These are phyloP conservation scores for Gadopsis bispinosus DNA, from an alignment of 2,797 vertebrate species.

Conservation along the genomic window DNA sequence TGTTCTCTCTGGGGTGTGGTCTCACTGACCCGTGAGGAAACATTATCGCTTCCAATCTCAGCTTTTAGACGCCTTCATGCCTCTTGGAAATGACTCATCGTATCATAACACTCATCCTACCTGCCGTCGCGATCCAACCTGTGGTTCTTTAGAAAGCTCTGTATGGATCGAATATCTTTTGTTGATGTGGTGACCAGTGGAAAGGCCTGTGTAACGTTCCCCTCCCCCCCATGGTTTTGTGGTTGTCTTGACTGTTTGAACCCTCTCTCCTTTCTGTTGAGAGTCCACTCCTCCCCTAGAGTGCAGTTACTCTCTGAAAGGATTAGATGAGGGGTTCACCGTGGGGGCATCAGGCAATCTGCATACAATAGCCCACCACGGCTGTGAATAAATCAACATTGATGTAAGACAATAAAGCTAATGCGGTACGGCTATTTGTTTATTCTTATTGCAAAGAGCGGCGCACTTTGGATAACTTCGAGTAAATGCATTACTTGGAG, in stretches of 20 bases:
- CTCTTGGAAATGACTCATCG: slow-evolving; percentile 55
- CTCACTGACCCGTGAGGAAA: slow-evolving; percentile 57
- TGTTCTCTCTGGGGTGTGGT: slow-evolving; percentile 65
- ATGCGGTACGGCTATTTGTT: slow-evolving; percentile 70
- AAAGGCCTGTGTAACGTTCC: slow-evolving; percentile 42
- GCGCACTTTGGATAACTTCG: slow-evolving; percentile 49
- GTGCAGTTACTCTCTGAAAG: slow-evolving; percentile 58
- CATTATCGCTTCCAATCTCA: slow-evolving; percentile 56
- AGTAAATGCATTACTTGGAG: slow-evolving; percentile 66
- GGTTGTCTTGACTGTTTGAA: slow-evolving; percentile 74
- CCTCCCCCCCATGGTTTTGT: slow-evolving; percentile 34
- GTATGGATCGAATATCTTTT: slow-evolving; percentile 19
- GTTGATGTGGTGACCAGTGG: slow-evolving; percentile 26
- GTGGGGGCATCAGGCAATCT: slow-evolving; percentile 76
- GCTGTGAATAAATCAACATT: slow-evolving; percentile 72
- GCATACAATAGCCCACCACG: slow-evolving; percentile 71
- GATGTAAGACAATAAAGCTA: slow-evolving; percentile 77
- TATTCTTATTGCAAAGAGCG: slow-evolving; percentile 65
- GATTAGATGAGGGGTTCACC: slow-evolving; percentile 75
- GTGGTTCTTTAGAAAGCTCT: slow-evolving; percentile 18
- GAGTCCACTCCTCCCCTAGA: slow-evolving; percentile 43
- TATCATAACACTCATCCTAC: slow-evolving; percentile 40
- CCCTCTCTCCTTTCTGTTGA: slow-evolving; percentile 51
- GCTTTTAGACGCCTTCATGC: slow-evolving; percentile 39
- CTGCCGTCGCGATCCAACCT: slow-evolving; percentile 40